phyloP scores from a whole-genome alignment of 1,140 invertebrate genomes.

The Harpegnathos saltator region DNA sequence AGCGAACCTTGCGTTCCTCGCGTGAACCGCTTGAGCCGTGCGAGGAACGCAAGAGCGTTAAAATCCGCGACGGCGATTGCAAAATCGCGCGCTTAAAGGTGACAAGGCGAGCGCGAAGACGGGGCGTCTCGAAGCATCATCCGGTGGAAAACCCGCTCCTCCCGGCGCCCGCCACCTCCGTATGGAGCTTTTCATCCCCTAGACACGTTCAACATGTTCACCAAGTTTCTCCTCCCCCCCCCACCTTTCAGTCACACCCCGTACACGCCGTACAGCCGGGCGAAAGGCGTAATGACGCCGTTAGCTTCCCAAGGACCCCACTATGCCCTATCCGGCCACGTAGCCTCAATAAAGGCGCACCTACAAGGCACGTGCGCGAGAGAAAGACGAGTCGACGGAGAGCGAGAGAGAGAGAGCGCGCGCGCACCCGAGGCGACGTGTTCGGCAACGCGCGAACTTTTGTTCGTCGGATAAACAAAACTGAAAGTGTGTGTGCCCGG shows the following conservation, averaged over 20 bases:
- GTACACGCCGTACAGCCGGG: conserved; percentile 42
- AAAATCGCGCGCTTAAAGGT: not conserved
- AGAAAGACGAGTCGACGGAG: not conserved
- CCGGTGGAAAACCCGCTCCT: conserved; percentile 15
- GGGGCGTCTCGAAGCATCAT: conserved; percentile 45
- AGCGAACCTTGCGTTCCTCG: too few relatives aligned
- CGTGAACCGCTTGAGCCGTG: too few relatives aligned
- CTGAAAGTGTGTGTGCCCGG: conserved; percentile 54
- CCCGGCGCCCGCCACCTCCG: conserved; percentile 7
- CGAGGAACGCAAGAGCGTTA: too few relatives aligned
- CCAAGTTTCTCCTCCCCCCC: conserved; percentile 42
- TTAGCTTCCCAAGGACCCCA: conserved; percentile 52
- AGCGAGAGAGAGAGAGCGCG: conserved; percentile 3
- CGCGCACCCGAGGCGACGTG: conserved; percentile 23
- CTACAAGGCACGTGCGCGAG: conserved; percentile 23
- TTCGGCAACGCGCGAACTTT: conserved; percentile 47
- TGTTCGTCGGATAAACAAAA: conserved; percentile 59
- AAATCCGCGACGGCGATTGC: too few relatives aligned
- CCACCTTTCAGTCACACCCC: conserved; percentile 48
- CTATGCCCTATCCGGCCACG: conserved; percentile 50
- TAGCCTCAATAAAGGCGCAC: conserved; percentile 57
- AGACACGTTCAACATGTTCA: conserved; percentile 25
- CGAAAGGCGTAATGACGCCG: conserved; percentile 60
- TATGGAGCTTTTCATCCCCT: conserved; percentile 41
- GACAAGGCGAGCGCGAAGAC: not conserved